These are phyloP conservation scores for Hirtodrosophila confusa DNA, from an alignment of 2,888 invertebrate species.

Conservation along the genomic window DNA sequence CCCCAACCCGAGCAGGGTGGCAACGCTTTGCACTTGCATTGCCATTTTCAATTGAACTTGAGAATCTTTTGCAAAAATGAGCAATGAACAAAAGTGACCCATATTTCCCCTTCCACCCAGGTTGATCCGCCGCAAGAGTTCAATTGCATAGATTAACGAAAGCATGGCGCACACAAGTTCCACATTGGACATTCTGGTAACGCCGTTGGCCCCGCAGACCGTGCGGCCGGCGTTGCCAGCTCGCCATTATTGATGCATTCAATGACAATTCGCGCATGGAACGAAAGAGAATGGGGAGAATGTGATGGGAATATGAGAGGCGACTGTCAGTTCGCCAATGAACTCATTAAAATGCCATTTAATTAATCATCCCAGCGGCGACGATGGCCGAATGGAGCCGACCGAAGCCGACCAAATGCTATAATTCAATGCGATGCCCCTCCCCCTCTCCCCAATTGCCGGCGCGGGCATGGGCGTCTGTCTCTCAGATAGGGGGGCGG, in stretches of 20 bases:
- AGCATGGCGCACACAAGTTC: conserved; percentile 48
- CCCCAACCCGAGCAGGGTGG: neutral
- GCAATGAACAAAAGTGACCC: conserved; percentile 3
- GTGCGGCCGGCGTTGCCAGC: conserved; percentile 31
- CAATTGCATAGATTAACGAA: conserved; percentile 77
- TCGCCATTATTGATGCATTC: conserved; percentile 68
- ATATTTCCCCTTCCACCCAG: neutral
- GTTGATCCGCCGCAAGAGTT: conserved; percentile 56
- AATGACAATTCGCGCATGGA: conserved; percentile 48
- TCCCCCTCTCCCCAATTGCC: conserved; percentile 49
- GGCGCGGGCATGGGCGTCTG: neutral
- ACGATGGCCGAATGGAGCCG: neutral
- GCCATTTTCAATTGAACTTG: conserved; percentile 18
- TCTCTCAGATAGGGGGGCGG: neutral
- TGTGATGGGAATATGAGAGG: conserved; percentile 5
- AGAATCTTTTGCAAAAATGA: conserved; percentile 3
- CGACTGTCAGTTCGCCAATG: conserved; percentile 47
- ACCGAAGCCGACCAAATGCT: conserved; percentile 70
- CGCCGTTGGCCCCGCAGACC: conserved; percentile 9
- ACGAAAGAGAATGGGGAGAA: neutral
- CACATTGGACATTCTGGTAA: conserved; percentile 52
- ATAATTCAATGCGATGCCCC: conserved; percentile 70
- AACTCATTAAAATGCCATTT: conserved; percentile 82
- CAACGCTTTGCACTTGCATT: neutral
- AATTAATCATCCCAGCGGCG: conserved; percentile 76